Percentiles rank a stretch among this genome's conserved stretches.
Evolutionary conservation across 2,113 vertebrate genomes (phyloP).

Genomic region (Kobus ellipsiprymnus): DNA sequence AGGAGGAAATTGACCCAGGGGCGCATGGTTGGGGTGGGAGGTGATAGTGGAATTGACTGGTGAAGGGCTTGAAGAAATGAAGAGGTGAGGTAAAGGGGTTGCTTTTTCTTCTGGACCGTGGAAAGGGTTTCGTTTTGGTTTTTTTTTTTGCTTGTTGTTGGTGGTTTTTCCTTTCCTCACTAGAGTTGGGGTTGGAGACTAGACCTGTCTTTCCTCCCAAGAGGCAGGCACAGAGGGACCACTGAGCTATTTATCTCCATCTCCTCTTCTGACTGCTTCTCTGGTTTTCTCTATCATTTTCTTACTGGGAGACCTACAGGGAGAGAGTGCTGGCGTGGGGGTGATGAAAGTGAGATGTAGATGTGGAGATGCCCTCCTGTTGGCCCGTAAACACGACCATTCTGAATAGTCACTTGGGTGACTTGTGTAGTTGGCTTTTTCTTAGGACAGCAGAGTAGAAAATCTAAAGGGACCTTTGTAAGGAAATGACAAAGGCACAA

Average conservation of each 20-base stretch:
- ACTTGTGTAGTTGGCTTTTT: conserved; percentile 14
- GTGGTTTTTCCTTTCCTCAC: not conserved
- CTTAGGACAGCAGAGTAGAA: not conserved
- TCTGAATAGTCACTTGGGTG: not conserved
- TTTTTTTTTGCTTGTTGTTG: not conserved
- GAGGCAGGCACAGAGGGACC: not conserved
- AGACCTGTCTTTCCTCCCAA: not conserved
- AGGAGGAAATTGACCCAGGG: not conserved
- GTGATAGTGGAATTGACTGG: not conserved
- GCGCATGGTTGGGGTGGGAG: not conserved
- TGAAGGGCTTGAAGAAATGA: not conserved
- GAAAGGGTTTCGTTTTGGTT: not conserved
- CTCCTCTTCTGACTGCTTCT: conserved; percentile 10
- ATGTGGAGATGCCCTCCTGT: not conserved
- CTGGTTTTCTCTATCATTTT: not conserved
- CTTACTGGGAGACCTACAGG: not conserved
- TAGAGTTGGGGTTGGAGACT: not conserved
- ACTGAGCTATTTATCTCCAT: not conserved
- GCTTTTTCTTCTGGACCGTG: not conserved
- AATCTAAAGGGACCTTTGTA: not conserved
- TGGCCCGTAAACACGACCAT: not conserved
- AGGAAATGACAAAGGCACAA: not conserved
- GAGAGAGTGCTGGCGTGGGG: not conserved
- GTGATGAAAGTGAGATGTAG: not conserved
- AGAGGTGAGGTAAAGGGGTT: not conserved